Evolutionary conservation across 2,113 vertebrate genomes (phyloP), one percentile per base, ranked within the genome.

Genomic region (Nettapus auritus): DNA sequence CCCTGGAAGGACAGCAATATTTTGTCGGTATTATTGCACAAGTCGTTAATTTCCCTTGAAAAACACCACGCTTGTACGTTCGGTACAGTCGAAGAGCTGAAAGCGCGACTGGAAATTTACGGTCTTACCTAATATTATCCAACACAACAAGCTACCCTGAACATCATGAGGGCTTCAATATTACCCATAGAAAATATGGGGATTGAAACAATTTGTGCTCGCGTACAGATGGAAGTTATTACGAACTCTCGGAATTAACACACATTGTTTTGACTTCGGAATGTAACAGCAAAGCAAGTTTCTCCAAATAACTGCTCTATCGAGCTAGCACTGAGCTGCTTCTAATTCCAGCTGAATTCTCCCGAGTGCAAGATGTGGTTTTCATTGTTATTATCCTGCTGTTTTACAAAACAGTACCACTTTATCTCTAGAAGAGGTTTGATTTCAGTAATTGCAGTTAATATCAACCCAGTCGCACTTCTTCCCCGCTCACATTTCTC

Each of bases 211-310:
- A 95, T 92, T 93, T 75, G 87, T 88, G 88, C 73, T 94, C 55
- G 84, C 15, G 12, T 81, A 84, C 95, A 97, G 86, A 94, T 96
- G 95, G 95, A 97, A 97, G 86, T 89, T 92, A 96, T 97, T 97
- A 97, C 3, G 73, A 83, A 34, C 90, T 59, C 90, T 88, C 34
- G 0, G 93, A 92, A 97, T 96, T 90, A 96, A 92, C 90, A 94
- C 78, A 94, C 91, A 92, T 93, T 91, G 94, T 94, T 96, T 96
- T 94, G 91, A 88, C 95, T 71, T 94, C 2, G 88, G 94, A 94
- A 90, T 94, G 94, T 88, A 96, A 90, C 93, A 97, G 95, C 96
- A 96, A 97, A 96, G 94, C 94, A 96, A 93, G 88, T 96, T 96
- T 87, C 90, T 87, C 83, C 28, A 93, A 93, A 94, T 73, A 95